These are phyloP conservation scores for Falco peregrinus DNA, from an alignment of 2,797 vertebrate genomes.

Conservation along the genomic window DNA sequence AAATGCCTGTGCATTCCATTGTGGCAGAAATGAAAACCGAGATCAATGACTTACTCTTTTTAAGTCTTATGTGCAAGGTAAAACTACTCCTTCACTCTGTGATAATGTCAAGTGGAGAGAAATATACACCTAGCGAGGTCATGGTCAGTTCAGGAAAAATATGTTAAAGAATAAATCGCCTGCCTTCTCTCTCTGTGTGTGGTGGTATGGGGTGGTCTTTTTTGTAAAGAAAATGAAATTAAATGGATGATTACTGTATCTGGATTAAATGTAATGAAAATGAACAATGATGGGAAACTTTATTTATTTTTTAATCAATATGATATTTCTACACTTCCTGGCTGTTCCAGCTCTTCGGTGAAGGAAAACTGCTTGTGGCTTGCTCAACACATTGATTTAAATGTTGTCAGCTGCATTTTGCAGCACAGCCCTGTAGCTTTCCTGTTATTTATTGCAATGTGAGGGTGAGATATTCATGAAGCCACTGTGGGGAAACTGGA, in stretches of 20 bases:
- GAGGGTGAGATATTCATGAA: background rate
- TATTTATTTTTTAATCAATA: background rate
- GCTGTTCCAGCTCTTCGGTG: background rate
- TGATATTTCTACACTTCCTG: background rate
- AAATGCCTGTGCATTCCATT: constrained; percentile 34
- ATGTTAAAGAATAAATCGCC: constrained; percentile 43
- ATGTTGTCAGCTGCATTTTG: constrained; percentile 7
- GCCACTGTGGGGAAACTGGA: background rate
- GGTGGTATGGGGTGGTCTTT: background rate
- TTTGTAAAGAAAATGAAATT: background rate
- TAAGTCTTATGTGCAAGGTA: constrained; percentile 64
- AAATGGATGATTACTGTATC: background rate
- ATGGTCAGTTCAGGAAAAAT: constrained; percentile 70
- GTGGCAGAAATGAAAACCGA: constrained; percentile 69
- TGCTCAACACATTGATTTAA: constrained; percentile 38
- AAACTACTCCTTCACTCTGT: constrained; percentile 67
- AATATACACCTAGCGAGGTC: constrained; percentile 62
- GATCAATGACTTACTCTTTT: constrained; percentile 65
- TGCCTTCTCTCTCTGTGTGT: constrained; percentile 13
- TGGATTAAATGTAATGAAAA: background rate
- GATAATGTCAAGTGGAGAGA: constrained; percentile 69
- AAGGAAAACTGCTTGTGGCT: background rate
- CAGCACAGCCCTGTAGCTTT: background rate
- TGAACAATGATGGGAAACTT: background rate
- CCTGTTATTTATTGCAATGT: accelerated